A percentile compares a stretch with the other conserved stretches of the same genome.
phyloP scores from a whole-genome alignment of 1,140 invertebrate genomes.

The Pantala flavescens region DNA sequence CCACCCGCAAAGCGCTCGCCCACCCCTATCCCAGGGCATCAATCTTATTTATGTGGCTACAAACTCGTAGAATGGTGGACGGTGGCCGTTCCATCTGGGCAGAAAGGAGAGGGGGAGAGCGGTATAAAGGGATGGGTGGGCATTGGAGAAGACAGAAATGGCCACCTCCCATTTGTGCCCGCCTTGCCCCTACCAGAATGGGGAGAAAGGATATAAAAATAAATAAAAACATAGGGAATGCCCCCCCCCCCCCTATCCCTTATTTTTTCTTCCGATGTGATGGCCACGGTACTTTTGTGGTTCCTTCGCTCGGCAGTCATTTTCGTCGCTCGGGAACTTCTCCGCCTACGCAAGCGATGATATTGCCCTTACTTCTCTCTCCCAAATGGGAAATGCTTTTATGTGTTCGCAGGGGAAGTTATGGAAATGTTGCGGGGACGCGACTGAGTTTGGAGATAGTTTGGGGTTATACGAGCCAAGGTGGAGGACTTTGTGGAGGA shows the following conservation, averaged over 20 bases:
- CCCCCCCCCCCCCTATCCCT: not conserved
- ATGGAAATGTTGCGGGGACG: too few relatives aligned
- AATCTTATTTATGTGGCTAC: conserved; percentile 10
- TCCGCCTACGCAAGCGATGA: not conserved
- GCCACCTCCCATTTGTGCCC: not conserved
- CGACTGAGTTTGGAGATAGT: too few relatives aligned
- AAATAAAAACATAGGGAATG: not conserved
- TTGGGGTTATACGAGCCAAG: too few relatives aligned
- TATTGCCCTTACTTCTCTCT: not conserved
- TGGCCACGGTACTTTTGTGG: not conserved
- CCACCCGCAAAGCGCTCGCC: not conserved
- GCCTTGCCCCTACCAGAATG: not conserved
- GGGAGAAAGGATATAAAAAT: conserved; percentile 2
- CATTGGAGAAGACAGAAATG: conserved; percentile 9
- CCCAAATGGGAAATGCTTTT: too few relatives aligned
- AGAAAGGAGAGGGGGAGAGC: not conserved
- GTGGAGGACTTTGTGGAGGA: too few relatives aligned
- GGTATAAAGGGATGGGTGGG: not conserved
- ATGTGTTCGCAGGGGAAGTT: too few relatives aligned
- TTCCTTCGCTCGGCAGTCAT: not conserved
- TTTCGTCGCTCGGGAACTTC: not conserved
- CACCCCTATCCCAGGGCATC: not conserved
- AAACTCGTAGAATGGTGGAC: not conserved
- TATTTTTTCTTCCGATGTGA: not conserved
- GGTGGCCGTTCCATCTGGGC: not conserved